These are phyloP conservation scores for Rhizoglyphus robini DNA, from an alignment of 1,140 invertebrate species.

Conservation along the genomic window DNA sequence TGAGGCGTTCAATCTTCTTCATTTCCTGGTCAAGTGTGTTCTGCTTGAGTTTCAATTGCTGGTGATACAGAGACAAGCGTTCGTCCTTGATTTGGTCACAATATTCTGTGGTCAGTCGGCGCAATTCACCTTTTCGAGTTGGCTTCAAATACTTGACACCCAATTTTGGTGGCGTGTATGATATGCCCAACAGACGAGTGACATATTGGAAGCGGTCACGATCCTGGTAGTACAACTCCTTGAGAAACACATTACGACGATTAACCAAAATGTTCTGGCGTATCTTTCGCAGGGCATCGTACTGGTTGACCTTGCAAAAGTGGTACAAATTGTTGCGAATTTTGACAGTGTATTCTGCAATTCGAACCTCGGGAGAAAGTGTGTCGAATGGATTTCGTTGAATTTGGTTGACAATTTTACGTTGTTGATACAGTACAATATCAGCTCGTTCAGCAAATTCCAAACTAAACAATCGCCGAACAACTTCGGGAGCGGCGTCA, in stretches of 20 bases:
- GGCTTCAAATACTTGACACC: slow-evolving; percentile 3
- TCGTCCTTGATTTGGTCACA: slow-evolving; percentile 20
- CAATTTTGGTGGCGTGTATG: slow-evolving; percentile 2
- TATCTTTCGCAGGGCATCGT: not conserved
- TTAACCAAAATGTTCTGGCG: not conserved
- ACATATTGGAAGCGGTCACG: slow-evolving; percentile 20
- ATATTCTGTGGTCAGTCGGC: slow-evolving; percentile 23
- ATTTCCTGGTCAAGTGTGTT: slow-evolving; percentile 19
- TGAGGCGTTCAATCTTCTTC: slow-evolving; percentile 19
- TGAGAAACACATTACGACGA: slow-evolving; percentile 17
- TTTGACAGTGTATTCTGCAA: slow-evolving; percentile 22
- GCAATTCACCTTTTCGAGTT: slow-evolving; percentile 21
- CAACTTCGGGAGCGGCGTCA: slow-evolving; percentile 17
- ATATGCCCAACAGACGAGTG: slow-evolving; percentile 17
- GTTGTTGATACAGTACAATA: slow-evolving; percentile 14
- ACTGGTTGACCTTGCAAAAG: not conserved
- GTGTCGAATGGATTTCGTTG: slow-evolving; percentile 22
- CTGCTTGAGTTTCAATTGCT: slow-evolving; percentile 21
- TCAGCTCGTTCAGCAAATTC: slow-evolving; percentile 14
- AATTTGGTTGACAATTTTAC: slow-evolving; percentile 19
- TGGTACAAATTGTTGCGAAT: slow-evolving; percentile 20
- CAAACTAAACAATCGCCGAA: slow-evolving; percentile 15
- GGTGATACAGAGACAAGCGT: slow-evolving; percentile 21
- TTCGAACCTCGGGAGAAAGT: slow-evolving; percentile 23
- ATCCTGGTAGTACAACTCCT: slow-evolving; percentile 17